A percentile compares a stretch with the other conserved stretches of the same genome.
Conservation (phyloP, 2,888 invertebrate species). For the Pammene fasciana region DNA sequence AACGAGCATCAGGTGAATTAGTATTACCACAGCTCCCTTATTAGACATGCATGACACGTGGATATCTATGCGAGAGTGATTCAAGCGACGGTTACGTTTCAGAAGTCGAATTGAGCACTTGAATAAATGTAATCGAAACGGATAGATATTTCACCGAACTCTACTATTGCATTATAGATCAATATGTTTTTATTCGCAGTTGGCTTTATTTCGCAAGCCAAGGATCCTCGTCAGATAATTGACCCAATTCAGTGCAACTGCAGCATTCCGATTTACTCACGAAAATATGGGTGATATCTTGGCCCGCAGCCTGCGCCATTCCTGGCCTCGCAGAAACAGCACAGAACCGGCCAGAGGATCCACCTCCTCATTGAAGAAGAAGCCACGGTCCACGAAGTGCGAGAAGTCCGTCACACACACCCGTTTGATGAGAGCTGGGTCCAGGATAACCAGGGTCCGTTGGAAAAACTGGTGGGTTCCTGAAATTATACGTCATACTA, state of each 20-base stretch:
- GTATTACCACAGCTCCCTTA: background rate
- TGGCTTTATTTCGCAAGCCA: too few species aligned
- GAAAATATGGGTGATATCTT: slow-evolving; percentile 80
- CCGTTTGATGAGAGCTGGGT: slow-evolving; percentile 72
- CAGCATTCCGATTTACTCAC: slow-evolving; percentile 56
- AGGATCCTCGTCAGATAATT: too few species aligned
- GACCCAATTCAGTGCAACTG: background rate
- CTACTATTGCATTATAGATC: too few species aligned
- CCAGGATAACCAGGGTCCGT: slow-evolving; percentile 73
- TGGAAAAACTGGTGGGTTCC: slow-evolving; percentile 78
- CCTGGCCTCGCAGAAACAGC: slow-evolving; percentile 72
- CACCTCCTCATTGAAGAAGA: slow-evolving; percentile 74
- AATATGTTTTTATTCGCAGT: too few species aligned
- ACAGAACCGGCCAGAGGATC: slow-evolving; percentile 77
- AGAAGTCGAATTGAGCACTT: too few species aligned
- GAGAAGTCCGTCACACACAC: slow-evolving; percentile 79
- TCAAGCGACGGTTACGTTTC: too few species aligned
- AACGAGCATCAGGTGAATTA: background rate
- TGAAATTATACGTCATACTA: slow-evolving; percentile 50
- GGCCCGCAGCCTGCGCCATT: slow-evolving; percentile 72
- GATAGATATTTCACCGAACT: too few species aligned
- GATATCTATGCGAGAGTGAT: too few species aligned
- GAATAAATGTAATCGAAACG: too few species aligned
- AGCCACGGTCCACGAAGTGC: slow-evolving; percentile 76
- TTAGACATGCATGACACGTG: too few species aligned